Base-by-base conservation (phyloP, 2,113 vertebrate genomes). In the Ophiodon elongatus region DNA sequence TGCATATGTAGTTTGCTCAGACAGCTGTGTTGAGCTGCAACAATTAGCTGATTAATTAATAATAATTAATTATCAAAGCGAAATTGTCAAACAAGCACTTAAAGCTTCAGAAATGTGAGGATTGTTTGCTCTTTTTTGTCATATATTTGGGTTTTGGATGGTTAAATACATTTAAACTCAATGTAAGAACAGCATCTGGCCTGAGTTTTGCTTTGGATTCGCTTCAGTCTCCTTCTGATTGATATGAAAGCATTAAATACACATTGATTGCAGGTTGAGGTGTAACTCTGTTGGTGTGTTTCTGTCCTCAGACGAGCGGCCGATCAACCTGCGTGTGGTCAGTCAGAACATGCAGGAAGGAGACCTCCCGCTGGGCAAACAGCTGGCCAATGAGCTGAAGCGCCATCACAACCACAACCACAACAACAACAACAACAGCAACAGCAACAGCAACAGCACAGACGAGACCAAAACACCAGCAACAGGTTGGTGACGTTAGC, bases 311-410 rank as follows among this genome's bases (percentile, higher is more conserved):
- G 98, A 95, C 80, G 97, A 98, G 41, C 96, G 97, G 47, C 97
- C 98, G 0, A 91, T 98, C 90, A 98, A 98, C 92, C 92, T 99
- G 76, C 95, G 96, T 1, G 95, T 98, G 82, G 93, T 97, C 17
- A 96, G 88, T 62, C 94, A 96, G 85, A 94, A 45, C 79, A 90
- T 92, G 84, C 90, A 91, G 57, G 93, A 94, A 69, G 94, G 94
- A 0, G 95, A 96, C 23, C 92, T 95, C 66, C 94, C 95, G 0
- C 35, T 96, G 71, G 96, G 96, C 33, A 97, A 97, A 80, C 96
- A 97, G 89, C 93, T 97, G 66, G 96, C 97, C 88, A 95, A 95
- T 76, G 96, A 98, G 45, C 94, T 98, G 85, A 97, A 96, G 85
- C 96, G 97, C 77, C 96, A 97, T 69, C 94, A 94, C 84, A 94